Evolutionary conservation across 37 sponge, comb jelly and placozoan genomes (phyloP), one percentile per base, ranked within the genome.

Genomic region (Haliclona indistincta): DNA sequence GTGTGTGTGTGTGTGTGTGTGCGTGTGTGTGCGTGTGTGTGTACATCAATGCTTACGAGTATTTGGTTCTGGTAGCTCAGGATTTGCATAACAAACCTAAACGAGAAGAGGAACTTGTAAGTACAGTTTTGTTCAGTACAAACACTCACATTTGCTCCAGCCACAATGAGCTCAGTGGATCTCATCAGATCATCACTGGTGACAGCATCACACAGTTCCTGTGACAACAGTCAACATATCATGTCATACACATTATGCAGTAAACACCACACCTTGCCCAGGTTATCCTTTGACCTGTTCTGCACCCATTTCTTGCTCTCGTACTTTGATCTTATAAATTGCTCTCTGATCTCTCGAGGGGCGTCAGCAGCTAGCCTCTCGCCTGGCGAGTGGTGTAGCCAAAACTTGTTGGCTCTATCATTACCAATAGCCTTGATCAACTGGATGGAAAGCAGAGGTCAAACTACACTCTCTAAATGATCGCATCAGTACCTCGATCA

Each of bases 241-340:
- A n/a, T n/a, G n/a, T n/a, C n/a, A n/a, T n/a, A n/a, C n/a, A n/a
- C n/a, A n/a, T n/a, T n/a, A n/a, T n/a, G n/a, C n/a, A n/a, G n/a
- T n/a, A n/a, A n/a, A n/a, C n/a, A n/a, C n/a, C n/a, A n/a, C n/a
- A n/a, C n/a, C n/a, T 54, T 42, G 39, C 80, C 90, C 36, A 0
- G 30, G 25, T 22, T 29, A 35, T 77, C 84, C 38, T 42, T 53
- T 1, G 36, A 56, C 5, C 25, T 42, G 1, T 6, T 22, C 34
- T 83, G 83, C 30, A 87, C 71, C 95, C 95, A 94, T 0, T 88
- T 69, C 53, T 84, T 78, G 25, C 30, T 53, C 63, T 79, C 78
- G 73, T 94, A 94, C 85, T 94, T 94, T 54, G 88, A 75, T 20
- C 80, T 64, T 30, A 94, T 90, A 61, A 94, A 94, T 38, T 65